Evolutionary conservation across 2,888 invertebrate genomes (phyloP), one percentile per base, ranked within the genome.

Genomic region (Mythimna vitellina): DNA sequence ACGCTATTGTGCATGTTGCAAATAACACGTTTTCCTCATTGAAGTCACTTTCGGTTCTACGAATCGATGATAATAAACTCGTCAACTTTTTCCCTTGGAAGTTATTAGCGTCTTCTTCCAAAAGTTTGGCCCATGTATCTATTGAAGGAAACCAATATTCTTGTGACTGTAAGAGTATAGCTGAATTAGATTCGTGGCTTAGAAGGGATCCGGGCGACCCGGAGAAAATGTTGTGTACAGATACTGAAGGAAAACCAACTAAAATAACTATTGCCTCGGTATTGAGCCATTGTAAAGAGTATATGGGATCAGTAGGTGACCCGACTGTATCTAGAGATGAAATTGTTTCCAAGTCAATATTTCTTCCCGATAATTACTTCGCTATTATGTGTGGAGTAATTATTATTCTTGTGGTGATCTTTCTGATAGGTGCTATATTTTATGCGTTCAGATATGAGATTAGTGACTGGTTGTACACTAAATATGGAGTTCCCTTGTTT

Each of bases 101-200:
- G 91, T 94, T 97, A 90, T 94, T 97, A 87, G 97, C 97, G 53
- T 96, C 97, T 82, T 96, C 97, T 81, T 95, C 96, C 80, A 96
- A 96, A 92, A 96, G 95, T 87, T 92, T 94, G 86, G 97, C 98
- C 84, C 97, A 97, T 88, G 97, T 98, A 84, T 97, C 97, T 58
- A 96, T 98, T 83, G 97, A 97, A 87, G 97, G 98, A 86, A 98
- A 98, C 96, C 97, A 97, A 91, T 98, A 98, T 98, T 98, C 97
- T 87, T 98, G 98, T 94, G 97, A 98, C 90, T 98, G 98, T 93
- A 96, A 96, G 88, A 97, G 97, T 90, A 97, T 98, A 81, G 97
- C 97, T 58, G 97, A 97, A 87, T 96, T 98, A 89, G 97, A 97
- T 88, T 96, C 97, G 65, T 98, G 98, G 98, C 93, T 98, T 74